These are phyloP conservation scores for Drosophila malerkotliana DNA, from an alignment of 1,140 invertebrate genomes.

Conservation along the genomic window DNA sequence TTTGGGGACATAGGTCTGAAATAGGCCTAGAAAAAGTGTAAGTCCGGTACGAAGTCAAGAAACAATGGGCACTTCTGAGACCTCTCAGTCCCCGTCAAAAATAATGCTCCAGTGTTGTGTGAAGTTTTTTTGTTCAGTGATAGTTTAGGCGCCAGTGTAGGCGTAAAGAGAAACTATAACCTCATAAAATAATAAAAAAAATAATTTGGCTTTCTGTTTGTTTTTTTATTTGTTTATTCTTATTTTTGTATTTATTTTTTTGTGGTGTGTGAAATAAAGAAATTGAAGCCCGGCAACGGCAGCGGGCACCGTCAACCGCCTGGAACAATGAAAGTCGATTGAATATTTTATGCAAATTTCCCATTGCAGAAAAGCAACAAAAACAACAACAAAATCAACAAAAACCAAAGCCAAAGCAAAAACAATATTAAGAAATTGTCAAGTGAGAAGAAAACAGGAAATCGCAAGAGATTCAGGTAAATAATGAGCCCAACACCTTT, in stretches of 20 bases:
- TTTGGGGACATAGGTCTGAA: not conserved
- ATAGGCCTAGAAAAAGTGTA: conserved; percentile 20
- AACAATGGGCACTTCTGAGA: not conserved
- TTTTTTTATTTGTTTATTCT: conserved; percentile 23
- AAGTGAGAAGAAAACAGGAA: conserved; percentile 16
- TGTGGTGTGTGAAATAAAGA: conserved; percentile 42
- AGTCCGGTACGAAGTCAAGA: not conserved
- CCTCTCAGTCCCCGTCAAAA: not conserved
- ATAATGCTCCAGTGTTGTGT: not conserved
- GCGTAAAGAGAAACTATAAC: conserved; percentile 48
- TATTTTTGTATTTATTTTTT: conserved; percentile 35
- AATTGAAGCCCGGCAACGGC: conserved; percentile 67
- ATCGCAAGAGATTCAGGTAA: conserved; percentile 51
- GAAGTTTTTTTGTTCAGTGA: conserved; percentile 30
- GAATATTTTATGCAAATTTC: conserved; percentile 75
- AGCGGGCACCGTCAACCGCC: not conserved
- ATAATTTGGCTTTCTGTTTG: conserved; percentile 40
- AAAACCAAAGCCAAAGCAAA: not conserved
- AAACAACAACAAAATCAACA: conserved; percentile 10
- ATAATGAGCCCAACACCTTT: not conserved
- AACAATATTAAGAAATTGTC: conserved; percentile 3
- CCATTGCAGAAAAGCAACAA: conserved; percentile 20
- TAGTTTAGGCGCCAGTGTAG: conserved; percentile 37
- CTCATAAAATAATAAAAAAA: conserved; percentile 14
- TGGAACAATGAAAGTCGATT: conserved; percentile 62